Evolutionary conservation across 2,888 invertebrate species (phyloP), one percentile per base, ranked within the genome.

Genomic region (Norana najaformis): DNA sequence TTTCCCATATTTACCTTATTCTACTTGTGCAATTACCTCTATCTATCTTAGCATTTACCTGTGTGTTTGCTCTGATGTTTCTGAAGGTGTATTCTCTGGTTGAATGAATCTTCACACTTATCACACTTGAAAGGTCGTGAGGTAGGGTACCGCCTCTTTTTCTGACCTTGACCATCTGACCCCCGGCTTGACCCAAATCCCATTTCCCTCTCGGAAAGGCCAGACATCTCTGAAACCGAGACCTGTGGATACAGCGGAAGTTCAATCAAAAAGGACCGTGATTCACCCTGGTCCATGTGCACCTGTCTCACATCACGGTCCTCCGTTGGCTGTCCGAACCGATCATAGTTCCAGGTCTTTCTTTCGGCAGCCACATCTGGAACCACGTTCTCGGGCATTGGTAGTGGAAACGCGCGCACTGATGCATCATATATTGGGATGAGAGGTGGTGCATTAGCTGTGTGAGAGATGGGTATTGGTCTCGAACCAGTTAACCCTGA

Each of bases 61-160:
- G 94, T 94, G 90, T 95, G 95, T 92, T 95, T 95, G 92, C 94
- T 94, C 92, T 93, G 93, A 92, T 95, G 95, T 91, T 95, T 95
- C 91, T 94, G 94, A 85, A 95, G 93, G 91, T 95, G 95, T 47
- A 95, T 94, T 85, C 94, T 92, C 92, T 95, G 95, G 90, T 95
- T 95, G 91, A 95, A 95, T 4, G 94, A 93, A 88, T 94, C 92
- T 37, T 93, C 92, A 93, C 95, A 95, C 69, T 93, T 92, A 35
- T 93, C 93, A 93, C 95, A 95, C 89, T 94, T 94, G 91, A 94
- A 95, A 11, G 94, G 94, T 88, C 93, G 92, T 13, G 93, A 93
- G 0, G 93, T 93, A 0, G 93, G 93, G 90, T 94, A 93, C 1
- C 93, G 91, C 20, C 93, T 91, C 90, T 93, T 93, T 91, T 93